Evolutionary conservation across 2,888 invertebrate genomes (phyloP).

Genomic region (Sarcophaga variegata): DNA sequence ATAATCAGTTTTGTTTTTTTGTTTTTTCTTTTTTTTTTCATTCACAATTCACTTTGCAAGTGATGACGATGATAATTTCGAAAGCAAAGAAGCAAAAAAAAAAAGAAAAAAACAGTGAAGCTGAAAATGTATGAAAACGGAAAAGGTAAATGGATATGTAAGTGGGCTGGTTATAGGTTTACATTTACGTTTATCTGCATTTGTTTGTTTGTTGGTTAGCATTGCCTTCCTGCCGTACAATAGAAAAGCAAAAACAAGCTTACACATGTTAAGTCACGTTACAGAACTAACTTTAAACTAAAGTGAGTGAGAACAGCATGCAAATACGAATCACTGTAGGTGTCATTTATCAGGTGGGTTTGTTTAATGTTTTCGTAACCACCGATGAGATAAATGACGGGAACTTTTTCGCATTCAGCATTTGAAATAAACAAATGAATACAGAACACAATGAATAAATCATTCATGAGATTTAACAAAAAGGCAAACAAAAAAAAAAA

Average conservation of each 20-base stretch:
- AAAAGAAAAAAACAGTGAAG: background rate
- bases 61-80: constrained; percentile 42
- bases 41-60: constrained; percentile 12
- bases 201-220: background rate
- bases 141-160: constrained; percentile 17
- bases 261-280: constrained; percentile 33
- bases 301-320: constrained; percentile 10
- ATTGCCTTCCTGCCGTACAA: background rate
- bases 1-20: constrained; percentile 24
- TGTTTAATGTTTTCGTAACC: constrained; percentile 17
- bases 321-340: constrained; percentile 54
- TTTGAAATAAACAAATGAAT: constrained; percentile 18
- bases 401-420: constrained; percentile 13
- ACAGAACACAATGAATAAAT: constrained; percentile 34
- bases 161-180: constrained; percentile 50
- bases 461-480: background rate
- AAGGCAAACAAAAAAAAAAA: background rate
- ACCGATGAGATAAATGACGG: constrained; percentile 42
- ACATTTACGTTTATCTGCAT: background rate
- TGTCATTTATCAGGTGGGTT: constrained; percentile 66
- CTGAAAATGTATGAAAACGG: constrained; percentile 14
- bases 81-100: background rate
- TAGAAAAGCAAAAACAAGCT: constrained; percentile 9
- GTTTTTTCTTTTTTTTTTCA: constrained; percentile 30
- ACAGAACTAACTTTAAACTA: constrained; percentile 1